Evolutionary conservation across 64 coral and sea anemone species (phyloP), one percentile per base, ranked within the genome.

Genomic region (Montipora foliosa): DNA sequence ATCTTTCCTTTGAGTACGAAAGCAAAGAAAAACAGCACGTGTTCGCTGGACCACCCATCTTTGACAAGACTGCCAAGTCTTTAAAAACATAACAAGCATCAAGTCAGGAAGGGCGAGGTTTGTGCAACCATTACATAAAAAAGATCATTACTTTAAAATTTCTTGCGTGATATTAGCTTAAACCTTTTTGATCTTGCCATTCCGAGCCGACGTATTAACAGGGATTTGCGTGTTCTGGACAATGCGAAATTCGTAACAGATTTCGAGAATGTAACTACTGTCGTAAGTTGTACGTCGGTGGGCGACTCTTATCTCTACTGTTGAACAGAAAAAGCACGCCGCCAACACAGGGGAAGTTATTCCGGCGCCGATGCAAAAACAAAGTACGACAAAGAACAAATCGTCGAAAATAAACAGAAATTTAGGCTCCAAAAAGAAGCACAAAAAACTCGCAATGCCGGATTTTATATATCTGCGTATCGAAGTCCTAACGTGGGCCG

Each of bases 331-430:
- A 70, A 70, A 86, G 82, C 44, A 71, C 17, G 82, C 82, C 82
- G 82, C 47, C 82, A 84, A 51, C 62, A 84, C 29, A 86, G 5
- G 15, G 5, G 45, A 86, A 86, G n/a, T 71, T 86, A 49, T 71
- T 72, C 67, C 82, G 82, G 82, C 82, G 82, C 82, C 82, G 19
- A 21, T 71, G 14, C 45, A 70, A n/a, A 86, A 86, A 86, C 62
- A 68, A 71, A 50, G 13, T 47, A 67, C 5, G 44, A 16, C 64
- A 71, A n/a, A 19, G 10, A 72, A 6, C 14, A 21, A 19, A 71
- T 70, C 82, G n/a, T 72, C 82, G 70, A 49, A 86, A 86, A 51
- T 49, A 86, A 72, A 1, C 4, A 7, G 44, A 46, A 50, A 64
- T 64, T 64, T 77, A 37, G 37, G 46, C 13, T 46, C 24, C 25